These are phyloP conservation scores for Hartigia nigra DNA, from an alignment of 2,888 invertebrate genomes.

Conservation along the genomic window DNA sequence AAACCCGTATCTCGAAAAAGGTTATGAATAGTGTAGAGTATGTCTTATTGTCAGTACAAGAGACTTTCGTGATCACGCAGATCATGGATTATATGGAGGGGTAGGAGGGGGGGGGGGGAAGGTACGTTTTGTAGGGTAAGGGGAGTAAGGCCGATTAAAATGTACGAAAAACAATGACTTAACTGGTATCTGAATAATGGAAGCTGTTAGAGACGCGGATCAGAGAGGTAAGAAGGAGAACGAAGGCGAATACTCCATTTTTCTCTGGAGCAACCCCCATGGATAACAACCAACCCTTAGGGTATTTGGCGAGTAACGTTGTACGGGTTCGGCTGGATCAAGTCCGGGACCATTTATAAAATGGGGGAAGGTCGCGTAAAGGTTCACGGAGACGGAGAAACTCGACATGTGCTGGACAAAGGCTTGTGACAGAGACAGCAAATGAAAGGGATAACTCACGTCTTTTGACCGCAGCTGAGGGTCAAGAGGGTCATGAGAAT, in stretches of 20 bases:
- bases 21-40: neutral
- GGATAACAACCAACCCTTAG: neutral
- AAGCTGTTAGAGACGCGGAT: neutral
- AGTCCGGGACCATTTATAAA: constrained; percentile 3
- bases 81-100: neutral
- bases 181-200: neutral
- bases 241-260: neutral
- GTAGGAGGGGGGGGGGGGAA: no score
- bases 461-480: constrained; percentile 21
- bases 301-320: neutral
- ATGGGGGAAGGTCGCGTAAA: constrained; percentile 2
- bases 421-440: no score
- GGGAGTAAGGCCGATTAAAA: neutral
- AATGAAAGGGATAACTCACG: constrained; percentile 18
- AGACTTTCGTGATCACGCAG: neutral
- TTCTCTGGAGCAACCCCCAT: neutral
- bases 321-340: constrained; percentile 1
- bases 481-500: constrained; percentile 12
- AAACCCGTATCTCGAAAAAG: neutral
- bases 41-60: neutral
- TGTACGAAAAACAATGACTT: neutral
- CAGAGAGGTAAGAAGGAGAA: neutral
- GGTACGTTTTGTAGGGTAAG: neutral
- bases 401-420: neutral
- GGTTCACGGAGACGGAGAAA: constrained; percentile 2